Base-by-base conservation (phyloP, 1,140 invertebrate species). In the Trichonephila clavipes region DNA sequence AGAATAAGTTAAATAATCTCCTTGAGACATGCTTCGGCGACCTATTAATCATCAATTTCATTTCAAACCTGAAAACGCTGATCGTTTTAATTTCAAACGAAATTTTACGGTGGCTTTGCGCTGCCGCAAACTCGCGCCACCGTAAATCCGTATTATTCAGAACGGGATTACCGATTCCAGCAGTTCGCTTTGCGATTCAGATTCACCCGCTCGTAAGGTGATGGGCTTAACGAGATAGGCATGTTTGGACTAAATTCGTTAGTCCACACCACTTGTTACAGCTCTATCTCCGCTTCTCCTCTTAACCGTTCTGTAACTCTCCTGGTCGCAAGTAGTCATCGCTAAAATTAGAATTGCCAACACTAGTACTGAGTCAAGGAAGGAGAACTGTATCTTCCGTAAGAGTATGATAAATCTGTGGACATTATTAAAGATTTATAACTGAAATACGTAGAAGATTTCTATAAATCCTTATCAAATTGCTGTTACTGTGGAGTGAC, bases 1-100 rank as follows among this genome's bases (percentile, higher is more conserved):
- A 69, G 28, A 77, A 40, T 40, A 40, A 77, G 24, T 28, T 19
- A 77, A 77, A 34, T 77, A 77, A 77, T 77, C 69, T 28, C 19
- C 12, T 77, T 77, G 24, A 5, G 24, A 28, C 28, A 77, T 28
- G 69, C 69, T 34, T 77, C 69, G 28, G 69, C 28, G 5, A 28
- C 28, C 51, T 44, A 58, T 85, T 58, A 85, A n/a, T 85, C 82
- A 59, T 44, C 82, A 51, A 85, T 85, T 85, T 85, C 82, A 58
- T 59, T 58, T 85, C 44, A n/a, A 85, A 24, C 5, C 21, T 51
- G 28, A 85, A 85, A 85, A 21, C 51, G 82, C 82, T 58, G 82
- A 85, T 51, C 82, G n/a, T 85, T 59, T 85, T n/a, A 85, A 85
- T 85, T 85, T 85, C 44, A 85, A 59, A 85, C 44, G 82, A 85